Base-by-base conservation (phyloP, 2,888 invertebrate species). In the Boloria selene region DNA sequence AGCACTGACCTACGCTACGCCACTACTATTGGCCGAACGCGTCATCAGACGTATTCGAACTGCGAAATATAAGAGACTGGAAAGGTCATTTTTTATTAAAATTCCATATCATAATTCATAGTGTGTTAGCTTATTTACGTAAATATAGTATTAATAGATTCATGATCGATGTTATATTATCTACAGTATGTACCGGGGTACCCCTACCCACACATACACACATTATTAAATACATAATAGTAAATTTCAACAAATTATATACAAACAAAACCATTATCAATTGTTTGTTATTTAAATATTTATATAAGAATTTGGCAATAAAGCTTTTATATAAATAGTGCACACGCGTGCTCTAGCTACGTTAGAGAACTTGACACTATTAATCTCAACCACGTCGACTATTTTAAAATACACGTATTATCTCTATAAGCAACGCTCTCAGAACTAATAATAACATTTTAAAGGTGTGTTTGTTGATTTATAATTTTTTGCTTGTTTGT, bases 1-100 rank as follows among this genome's bases (percentile, higher is more conserved):
- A 85, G 75, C 81, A 84, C 90, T 88, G 90, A 90, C 90, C 90
- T 89, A 83, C 85, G 85, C 71, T 86, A 90, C 83, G 80, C 71
- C 76, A 78, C 77, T 79, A 77, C 81, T 79, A 70, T 67, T 72
- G 69, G 71, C 72, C 78, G 76, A 75, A 76, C 79, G 81, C 84
- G 85, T 84, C 87, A 85, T 79, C 72, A 75, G 72, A 75, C 78
- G 77, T 76, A 76, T 74, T 67, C 68, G 66, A 67, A 47, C 54
- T 49, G 59, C 49, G 60, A 61, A 51, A 61, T 70, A 70, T 68
- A 69, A 38, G 66, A 70, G 72, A 68, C 74, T 72, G 72, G 80
- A 78, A 72, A 72, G 64, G 74, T 68, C 73, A 72, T 70, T 58
- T 14, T 60, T 59, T 59, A 31, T 38, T 59, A n/a, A 38, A 59